Base-by-base conservation (phyloP, 2,797 vertebrate genomes). In the Onychomys leucogaster region DNA sequence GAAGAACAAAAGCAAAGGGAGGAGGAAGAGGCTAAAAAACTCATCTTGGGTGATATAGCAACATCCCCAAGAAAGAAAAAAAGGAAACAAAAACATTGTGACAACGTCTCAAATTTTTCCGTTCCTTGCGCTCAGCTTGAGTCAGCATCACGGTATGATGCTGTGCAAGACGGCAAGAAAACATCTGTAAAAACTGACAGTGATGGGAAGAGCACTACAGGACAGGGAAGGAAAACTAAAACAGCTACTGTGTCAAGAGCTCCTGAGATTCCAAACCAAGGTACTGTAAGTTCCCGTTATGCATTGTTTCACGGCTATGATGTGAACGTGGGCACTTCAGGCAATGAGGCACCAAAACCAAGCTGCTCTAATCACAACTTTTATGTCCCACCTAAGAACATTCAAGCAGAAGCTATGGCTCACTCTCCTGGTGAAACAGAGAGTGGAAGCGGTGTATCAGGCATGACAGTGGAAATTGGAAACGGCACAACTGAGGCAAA, bases 171-270 rank as follows among this genome's bases (percentile, higher is more conserved):
- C 14, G 0, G 46, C 67, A 13, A 29, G 32, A 11, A 73, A 61
- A 75, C 2, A 14, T 21, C 34, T 21, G 17, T 98, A 98, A 96
- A 96, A 59, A 78, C 21, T 57, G 94, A 1, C 6, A 77, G 19
- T 17, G 90, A 94, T 95, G 59, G 90, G 34, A 96, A 87, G 61
- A 97, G 46, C 63, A 87, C 93, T 77, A 21, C 0, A 0, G 61
- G 90, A 81, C 97, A 94, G 75, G 95, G 97, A 32, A 96, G 91
- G 32, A 96, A 98, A 57, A 94, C 37, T 71, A 78, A 98, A 89
- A 97, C 94, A 0, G 92, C 98, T 7, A 98, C 98, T 94, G 97
- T 98, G 0, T 98, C 98, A 77, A 67, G 32, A 41, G 2, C 3
- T 77, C 91, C 90, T 57, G 91, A 73, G 78, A 41, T 12, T 92